Evolutionary conservation across 2,797 vertebrate species (phyloP).

Genomic region (Ambastaia sidthimunki): DNA sequence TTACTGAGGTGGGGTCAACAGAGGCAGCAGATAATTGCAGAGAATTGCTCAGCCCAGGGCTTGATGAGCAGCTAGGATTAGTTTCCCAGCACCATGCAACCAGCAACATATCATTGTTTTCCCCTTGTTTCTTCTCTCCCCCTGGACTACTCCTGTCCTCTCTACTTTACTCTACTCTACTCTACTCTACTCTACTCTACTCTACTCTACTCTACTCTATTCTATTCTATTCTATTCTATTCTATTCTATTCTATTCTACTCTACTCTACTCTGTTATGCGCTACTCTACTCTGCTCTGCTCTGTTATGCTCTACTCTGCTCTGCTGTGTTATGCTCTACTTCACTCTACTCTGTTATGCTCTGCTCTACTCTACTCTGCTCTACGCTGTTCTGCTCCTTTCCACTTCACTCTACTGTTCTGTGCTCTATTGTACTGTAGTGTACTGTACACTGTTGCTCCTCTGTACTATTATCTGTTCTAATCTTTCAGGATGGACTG

Average conservation of each 20-base stretch:
- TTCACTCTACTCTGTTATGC: not conserved
- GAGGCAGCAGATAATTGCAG: slow-evolving; percentile 43
- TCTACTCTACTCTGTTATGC: not conserved
- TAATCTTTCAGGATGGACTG: slow-evolving; percentile 80
- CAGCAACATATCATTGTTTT: not conserved
- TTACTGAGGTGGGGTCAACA: slow-evolving; percentile 38
- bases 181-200: not conserved
- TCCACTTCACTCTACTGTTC: not conserved
- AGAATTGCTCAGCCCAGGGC: slow-evolving; percentile 34
- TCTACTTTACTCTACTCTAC: not conserved
- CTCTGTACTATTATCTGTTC: not conserved
- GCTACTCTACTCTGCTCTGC: not conserved
- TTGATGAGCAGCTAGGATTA: slow-evolving; percentile 26
- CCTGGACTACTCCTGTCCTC: not conserved
- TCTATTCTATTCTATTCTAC: not conserved
- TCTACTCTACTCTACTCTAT: not conserved
- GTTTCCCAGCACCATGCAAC: not conserved
- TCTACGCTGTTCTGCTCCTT: not conserved
- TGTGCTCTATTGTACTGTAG: not conserved
- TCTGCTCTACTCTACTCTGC: not conserved
- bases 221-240: not conserved
- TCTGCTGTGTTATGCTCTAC: not conserved
- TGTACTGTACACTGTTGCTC: slow-evolving; percentile 13
- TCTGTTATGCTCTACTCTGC: not conserved
- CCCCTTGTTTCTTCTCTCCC: not conserved